A percentile compares a stretch with the other conserved stretches of the same genome.
These are phyloP conservation scores for Drosophila prolongata DNA, from an alignment of 2,888 invertebrate genomes.

Conservation along the genomic window DNA sequence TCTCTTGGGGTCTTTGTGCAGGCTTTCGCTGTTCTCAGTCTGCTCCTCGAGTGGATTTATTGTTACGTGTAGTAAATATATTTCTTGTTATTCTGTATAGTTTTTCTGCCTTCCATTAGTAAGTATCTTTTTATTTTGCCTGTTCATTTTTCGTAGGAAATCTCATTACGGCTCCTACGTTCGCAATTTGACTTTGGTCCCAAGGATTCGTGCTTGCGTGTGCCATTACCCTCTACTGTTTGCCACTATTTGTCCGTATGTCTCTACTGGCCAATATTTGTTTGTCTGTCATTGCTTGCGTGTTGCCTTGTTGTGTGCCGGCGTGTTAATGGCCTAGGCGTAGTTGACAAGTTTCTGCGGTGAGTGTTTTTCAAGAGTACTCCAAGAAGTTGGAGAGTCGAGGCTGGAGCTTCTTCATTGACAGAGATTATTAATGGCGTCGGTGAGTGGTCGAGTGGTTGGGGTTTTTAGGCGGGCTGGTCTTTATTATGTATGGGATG, in stretches of 20 bases:
- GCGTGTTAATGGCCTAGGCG: slow-evolving; percentile 77
- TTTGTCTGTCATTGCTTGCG: slow-evolving; percentile 34
- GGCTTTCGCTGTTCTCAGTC: slow-evolving; percentile 52
- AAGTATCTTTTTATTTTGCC: slow-evolving; percentile 5
- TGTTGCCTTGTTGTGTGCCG: slow-evolving; percentile 50
- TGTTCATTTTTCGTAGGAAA: slow-evolving; percentile 13
- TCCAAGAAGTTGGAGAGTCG: slow-evolving; percentile 39
- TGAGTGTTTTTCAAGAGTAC: slow-evolving; percentile 55
- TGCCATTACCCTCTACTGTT: slow-evolving; percentile 36
- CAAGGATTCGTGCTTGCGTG: slow-evolving; percentile 60
- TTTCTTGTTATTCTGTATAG: slow-evolving; percentile 49
- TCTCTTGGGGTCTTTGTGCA: slow-evolving; percentile 55
- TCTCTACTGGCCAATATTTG: slow-evolving; percentile 42
- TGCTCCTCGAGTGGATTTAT: slow-evolving; percentile 74
- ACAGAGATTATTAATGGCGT: slow-evolving; percentile 64
- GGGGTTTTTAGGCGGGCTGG: neutral
- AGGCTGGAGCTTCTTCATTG: slow-evolving; percentile 49
- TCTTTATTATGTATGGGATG: neutral
- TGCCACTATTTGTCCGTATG: slow-evolving; percentile 34
- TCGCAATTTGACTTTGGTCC: slow-evolving; percentile 68
- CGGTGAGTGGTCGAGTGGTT: slow-evolving; percentile 15
- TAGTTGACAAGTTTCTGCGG: slow-evolving; percentile 75
- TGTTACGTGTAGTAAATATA: slow-evolving; percentile 81
- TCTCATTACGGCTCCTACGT: slow-evolving; percentile 7
- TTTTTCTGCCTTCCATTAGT: slow-evolving; percentile 17